Evolutionary conservation across 2,888 invertebrate genomes (phyloP), one percentile per base, ranked within the genome.

Genomic region (Linhomoeus sp.): DNA sequence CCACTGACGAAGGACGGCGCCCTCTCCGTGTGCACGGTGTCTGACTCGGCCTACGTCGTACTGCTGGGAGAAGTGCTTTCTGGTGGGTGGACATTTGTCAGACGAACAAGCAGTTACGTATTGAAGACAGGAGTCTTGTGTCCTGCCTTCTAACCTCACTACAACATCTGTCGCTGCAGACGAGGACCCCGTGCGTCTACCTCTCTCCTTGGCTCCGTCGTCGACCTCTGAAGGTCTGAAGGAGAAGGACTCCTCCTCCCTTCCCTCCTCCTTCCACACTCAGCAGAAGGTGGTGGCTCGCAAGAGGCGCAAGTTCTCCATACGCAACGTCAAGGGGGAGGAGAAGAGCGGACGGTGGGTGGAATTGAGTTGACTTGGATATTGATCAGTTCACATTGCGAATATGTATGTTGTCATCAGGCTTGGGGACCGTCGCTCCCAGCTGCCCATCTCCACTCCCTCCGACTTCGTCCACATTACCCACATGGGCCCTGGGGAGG

Each of bases 391-490:
- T n/a, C n/a, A n/a, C n/a, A n/a, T n/a, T n/a, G n/a, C n/a, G n/a
- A n/a, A n/a, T n/a, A n/a, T n/a, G n/a, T n/a, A n/a, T n/a, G n/a
- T n/a, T n/a, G n/a, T n/a, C n/a, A n/a, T 45, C 47, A 60, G 59
- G 41, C 47, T 53, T 39, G 55, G 54, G 29, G 62, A 62, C 47
- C 56, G 62, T 35, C 50, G 60, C 14, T 55, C 55, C 39, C 54
- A 55, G 37, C 56, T 69, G 41, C 61, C 71, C 45, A 97, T 97
- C 64, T 92, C 90, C 0, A 88, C 84, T 29, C 94, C 94, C 23
- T 85, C 83, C 41, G 92, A 97, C 72, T 97, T 97, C 72, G 87
- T 86, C 61, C 97, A 97, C 71, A 79, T 97, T 55, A 86, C 86
- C 53, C 97, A 97, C 70, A 88, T 97, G 85, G 94, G 94, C 41